These are phyloP conservation scores for Drosophila varians DNA, from an alignment of 1,140 invertebrate species.

Conservation along the genomic window DNA sequence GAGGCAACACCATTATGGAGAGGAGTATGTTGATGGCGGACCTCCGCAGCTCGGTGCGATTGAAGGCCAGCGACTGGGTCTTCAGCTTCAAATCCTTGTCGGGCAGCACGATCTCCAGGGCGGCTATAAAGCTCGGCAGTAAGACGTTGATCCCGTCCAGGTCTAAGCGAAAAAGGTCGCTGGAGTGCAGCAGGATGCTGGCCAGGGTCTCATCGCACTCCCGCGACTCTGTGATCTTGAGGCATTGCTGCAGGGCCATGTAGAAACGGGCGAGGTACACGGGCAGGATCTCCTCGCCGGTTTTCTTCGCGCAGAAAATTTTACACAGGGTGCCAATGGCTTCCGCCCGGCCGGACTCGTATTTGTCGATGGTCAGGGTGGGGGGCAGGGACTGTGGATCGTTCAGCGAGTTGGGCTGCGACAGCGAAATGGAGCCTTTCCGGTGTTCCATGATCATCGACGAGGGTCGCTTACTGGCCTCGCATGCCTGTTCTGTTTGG, in stretches of 20 bases:
- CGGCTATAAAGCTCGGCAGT: slow-evolving; percentile 94
- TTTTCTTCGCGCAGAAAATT: slow-evolving; percentile 98
- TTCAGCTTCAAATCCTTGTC: slow-evolving; percentile 90
- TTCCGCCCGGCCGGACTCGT: slow-evolving; percentile 95
- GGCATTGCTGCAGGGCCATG: slow-evolving; percentile 94
- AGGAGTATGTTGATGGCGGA: slow-evolving; percentile 95
- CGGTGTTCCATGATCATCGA: slow-evolving; percentile 83
- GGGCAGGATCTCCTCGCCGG: slow-evolving; percentile 96
- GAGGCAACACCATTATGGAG: slow-evolving; percentile 94
- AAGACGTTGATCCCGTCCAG: slow-evolving; percentile 96
- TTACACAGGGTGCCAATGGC: slow-evolving; percentile 97
- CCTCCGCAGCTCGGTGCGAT: slow-evolving; percentile 92
- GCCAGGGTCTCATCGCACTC: slow-evolving; percentile 90
- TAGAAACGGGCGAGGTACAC: slow-evolving; percentile 98
- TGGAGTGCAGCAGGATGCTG: slow-evolving; percentile 92
- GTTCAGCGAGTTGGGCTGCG: slow-evolving; percentile 81
- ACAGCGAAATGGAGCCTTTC: slow-evolving; percentile 81
- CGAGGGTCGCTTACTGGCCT: slow-evolving; percentile 81
- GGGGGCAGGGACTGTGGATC: slow-evolving; percentile 75
- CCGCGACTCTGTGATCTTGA: slow-evolving; percentile 87
- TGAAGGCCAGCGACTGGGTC: slow-evolving; percentile 85
- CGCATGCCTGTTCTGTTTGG: slow-evolving; percentile 75
- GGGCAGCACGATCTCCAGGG: slow-evolving; percentile 93
- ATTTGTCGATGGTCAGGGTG: slow-evolving; percentile 86
- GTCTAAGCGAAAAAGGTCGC: slow-evolving; percentile 93